Percentiles rank a stretch among this genome's conserved stretches.
Evolutionary conservation across 2,888 invertebrate species (phyloP).

Genomic region (Acronicta alni): DNA sequence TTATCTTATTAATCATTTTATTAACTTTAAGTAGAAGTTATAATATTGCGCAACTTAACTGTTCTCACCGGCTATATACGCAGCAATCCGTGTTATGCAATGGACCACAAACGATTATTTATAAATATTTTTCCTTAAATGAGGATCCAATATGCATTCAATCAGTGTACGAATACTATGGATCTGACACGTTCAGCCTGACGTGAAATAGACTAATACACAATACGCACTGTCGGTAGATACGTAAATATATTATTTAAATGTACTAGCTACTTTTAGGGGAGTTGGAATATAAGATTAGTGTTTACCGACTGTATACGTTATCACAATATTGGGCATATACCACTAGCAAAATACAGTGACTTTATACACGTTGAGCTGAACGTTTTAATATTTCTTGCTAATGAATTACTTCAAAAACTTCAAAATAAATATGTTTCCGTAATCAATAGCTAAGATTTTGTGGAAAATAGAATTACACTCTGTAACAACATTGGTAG

Average conservation of each 20-base stretch:
- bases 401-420: too few relatives aligned
- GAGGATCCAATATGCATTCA: slow-evolving; percentile 28
- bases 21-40: slow-evolving; percentile 14
- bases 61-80: slow-evolving; percentile 36
- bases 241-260: slow-evolving; percentile 28
- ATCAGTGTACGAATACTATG: slow-evolving; percentile 26
- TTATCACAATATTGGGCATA: slow-evolving; percentile 40
- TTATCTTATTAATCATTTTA: background rate
- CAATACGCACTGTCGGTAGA: slow-evolving; percentile 42
- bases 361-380: slow-evolving; percentile 10
- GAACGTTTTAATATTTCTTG: background rate
- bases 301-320: slow-evolving; percentile 48
- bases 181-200: slow-evolving; percentile 36
- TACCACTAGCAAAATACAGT: slow-evolving; percentile 30
- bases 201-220: slow-evolving; percentile 18
- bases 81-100: slow-evolving; percentile 42
- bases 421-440: background rate
- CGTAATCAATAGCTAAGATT: background rate
- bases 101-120: slow-evolving; percentile 49
- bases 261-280: slow-evolving; percentile 41
- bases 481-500: slow-evolving; percentile 7
- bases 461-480: background rate
- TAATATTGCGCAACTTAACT: slow-evolving; percentile 35
- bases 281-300: slow-evolving; percentile 19
- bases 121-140: slow-evolving; percentile 34